Percentiles rank a stretch among this genome's conserved stretches.
phyloP scores from a whole-genome alignment of 1,140 invertebrate species.

The Andricus grossulariae region DNA sequence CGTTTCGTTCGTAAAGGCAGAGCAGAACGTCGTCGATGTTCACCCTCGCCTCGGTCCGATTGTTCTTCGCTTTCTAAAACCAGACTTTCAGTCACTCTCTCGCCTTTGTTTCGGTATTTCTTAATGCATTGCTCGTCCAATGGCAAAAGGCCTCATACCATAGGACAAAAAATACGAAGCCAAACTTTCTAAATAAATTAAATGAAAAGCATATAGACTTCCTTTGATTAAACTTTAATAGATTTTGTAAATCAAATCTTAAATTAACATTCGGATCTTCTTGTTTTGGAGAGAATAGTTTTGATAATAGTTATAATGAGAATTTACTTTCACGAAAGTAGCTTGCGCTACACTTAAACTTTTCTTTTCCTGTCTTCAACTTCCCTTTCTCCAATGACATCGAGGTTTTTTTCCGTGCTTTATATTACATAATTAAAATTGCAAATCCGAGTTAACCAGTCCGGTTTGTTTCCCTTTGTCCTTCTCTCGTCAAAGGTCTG shows the following conservation, averaged over 20 bases:
- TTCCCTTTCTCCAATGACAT: conserved; percentile 15
- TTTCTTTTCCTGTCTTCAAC: conserved; percentile 49
- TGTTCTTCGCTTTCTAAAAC: conserved; percentile 63
- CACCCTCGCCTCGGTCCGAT: conserved; percentile 53
- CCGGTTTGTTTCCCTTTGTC: conserved; percentile 59
- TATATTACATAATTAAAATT: conserved; percentile 69
- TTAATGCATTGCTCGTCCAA: conserved; percentile 65
- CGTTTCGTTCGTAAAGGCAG: conserved; percentile 47
- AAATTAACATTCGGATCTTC: no score
- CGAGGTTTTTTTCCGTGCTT: conserved; percentile 51
- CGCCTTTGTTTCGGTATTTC: conserved; percentile 67
- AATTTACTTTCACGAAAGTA: background rate
- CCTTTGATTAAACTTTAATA: no score
- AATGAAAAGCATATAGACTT: no score
- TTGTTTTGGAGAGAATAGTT: no score
- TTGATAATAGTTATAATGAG: no score
- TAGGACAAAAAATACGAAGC: conserved; percentile 9
- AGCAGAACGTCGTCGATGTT: conserved; percentile 53
- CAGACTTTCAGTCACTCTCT: conserved; percentile 55
- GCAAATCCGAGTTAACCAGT: conserved; percentile 71
- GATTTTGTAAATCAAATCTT: no score
- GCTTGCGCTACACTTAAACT: conserved; percentile 7
- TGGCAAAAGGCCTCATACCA: conserved; percentile 36
- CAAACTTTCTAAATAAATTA: background rate
- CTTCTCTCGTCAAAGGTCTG: conserved; percentile 59